Base-by-base conservation (phyloP, 2,113 vertebrate species). In the Poicephalus gulielmi region DNA sequence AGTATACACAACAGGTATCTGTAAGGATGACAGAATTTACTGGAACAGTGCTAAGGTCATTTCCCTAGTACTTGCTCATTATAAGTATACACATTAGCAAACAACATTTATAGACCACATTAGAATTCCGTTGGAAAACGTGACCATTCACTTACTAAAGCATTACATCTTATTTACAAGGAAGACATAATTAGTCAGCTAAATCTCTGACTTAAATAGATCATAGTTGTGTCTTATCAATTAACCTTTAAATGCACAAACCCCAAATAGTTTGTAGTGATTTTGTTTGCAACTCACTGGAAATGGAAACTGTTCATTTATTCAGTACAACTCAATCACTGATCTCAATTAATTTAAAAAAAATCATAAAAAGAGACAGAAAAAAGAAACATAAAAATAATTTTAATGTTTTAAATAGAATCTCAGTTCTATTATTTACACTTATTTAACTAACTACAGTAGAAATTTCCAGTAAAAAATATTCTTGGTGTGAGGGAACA, bases 181-280 rank as follows among this genome's bases (percentile, higher is more conserved):
- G 39, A 94, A 93, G 22, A 16, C 43, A 31, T 75, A 87, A 91
- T 87, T 50, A 76, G 73, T 69, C 80, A 70, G 55, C 55, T 84
- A 75, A 84, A 87, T 82, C 70, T 95, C 64, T 63, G 73, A 31
- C 77, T 86, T 37, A 86, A 90, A 67, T 17, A 89, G 39, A 78
- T 60, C 92, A 91, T 57, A 87, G 63, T 52, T 73, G 19, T 59
- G 52, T 88, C 49, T 55, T 83, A 57, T 28, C 57, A 93, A 88
- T 92, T 91, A 91, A 83, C 55, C 55, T 94, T 84, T 46, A 52
- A 69, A 49, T 25, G 13, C 33, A 75, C 22, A 91, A 88, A 22
- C 1, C 31, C 47, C 31, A 87, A 79, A 75, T 9, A 27, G 30
- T 83, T 95, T 95, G 47, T 46, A 52, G 27, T 4, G 16, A 85